A percentile compares a stretch with the other conserved stretches of the same genome.
Evolutionary conservation across 2,113 vertebrate genomes (phyloP).

Genomic region (Electrona antarctica): DNA sequence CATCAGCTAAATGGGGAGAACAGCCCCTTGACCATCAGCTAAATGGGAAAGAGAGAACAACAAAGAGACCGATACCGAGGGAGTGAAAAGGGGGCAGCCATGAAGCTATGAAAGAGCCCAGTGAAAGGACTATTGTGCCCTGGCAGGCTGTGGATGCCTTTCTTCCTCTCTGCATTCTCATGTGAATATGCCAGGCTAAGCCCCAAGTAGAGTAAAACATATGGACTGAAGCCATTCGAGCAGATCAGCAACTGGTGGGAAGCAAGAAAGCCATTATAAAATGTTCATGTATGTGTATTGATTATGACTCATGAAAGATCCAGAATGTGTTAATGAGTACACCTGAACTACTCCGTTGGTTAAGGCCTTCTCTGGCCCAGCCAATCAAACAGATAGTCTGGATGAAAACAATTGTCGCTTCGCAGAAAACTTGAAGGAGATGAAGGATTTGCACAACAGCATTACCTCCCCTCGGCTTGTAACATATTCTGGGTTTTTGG

Average conservation of each 20-base stretch:
- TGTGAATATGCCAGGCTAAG: constrained; percentile 13
- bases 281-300: neutral
- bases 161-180: constrained; percentile 17
- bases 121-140: constrained; percentile 34
- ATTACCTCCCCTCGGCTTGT: neutral
- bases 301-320: neutral
- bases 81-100: neutral
- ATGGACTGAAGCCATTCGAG: neutral
- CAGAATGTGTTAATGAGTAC: constrained; percentile 1
- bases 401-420: neutral
- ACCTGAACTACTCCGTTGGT: neutral
- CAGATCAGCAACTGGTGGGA: neutral
- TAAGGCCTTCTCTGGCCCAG: constrained; percentile 2
- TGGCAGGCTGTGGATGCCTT: constrained; percentile 27
- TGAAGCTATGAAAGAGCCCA: constrained; percentile 25
- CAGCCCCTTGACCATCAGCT: constrained; percentile 4
- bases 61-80: constrained; percentile 14
- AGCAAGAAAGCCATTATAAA: neutral
- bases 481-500: neutral
- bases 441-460: constrained; percentile 6
- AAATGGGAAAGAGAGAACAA: constrained; percentile 10
- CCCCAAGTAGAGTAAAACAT: constrained; percentile 1
- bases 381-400: neutral
- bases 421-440: neutral
- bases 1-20: neutral